Base-by-base conservation (phyloP, 2,888 invertebrate species). In the Meganola albula region DNA sequence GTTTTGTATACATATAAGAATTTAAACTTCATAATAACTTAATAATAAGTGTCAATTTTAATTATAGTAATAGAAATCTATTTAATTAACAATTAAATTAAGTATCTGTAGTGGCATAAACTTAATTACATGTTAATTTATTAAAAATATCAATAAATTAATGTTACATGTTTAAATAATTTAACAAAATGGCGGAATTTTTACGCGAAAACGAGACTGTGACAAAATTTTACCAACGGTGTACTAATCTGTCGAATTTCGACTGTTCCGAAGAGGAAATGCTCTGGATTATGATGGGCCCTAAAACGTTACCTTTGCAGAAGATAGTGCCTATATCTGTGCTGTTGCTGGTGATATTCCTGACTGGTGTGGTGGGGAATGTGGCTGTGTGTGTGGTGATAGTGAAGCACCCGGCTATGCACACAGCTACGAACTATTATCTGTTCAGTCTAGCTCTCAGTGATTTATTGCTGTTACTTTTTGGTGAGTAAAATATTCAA, bases 371-470 rank as follows among this genome's bases (percentile, higher is more conserved):
- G 18, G 80, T 93, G 26, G 97, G 97, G 2, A 97, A 97, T 64
- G 78, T 93, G 12, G 89, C 91, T 2, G 96, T 96, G 4, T 96
- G 96, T 63, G 88, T 93, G 23, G 96, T 97, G 8, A 96, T 97
- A 31, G 88, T 92, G 5, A 88, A 89, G 16, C 94, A 96, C 62
- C 88, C 90, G 0, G 89, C 92, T 4, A 92, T 97, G 92, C 95
- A 95, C 58, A 95, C 95, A 0, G 93, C 96, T 0, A 97, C 97
- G 0, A 97, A 97, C 67, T 97, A 94, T 67, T 97, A 97, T 66
- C 87, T 97, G 27, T 94, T 96, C 83, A 96, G 93, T 64, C 79
- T 96, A 74, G 95, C 97, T 10, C 82, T 96, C 9, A 95, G 96
- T 10, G 97, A 97, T 72, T 80, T 97, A 10, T 88, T 92, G 29